Evolutionary conservation across 2,888 invertebrate genomes (phyloP), one percentile per base, ranked within the genome.

Genomic region (Barypeithes pellucidus): DNA sequence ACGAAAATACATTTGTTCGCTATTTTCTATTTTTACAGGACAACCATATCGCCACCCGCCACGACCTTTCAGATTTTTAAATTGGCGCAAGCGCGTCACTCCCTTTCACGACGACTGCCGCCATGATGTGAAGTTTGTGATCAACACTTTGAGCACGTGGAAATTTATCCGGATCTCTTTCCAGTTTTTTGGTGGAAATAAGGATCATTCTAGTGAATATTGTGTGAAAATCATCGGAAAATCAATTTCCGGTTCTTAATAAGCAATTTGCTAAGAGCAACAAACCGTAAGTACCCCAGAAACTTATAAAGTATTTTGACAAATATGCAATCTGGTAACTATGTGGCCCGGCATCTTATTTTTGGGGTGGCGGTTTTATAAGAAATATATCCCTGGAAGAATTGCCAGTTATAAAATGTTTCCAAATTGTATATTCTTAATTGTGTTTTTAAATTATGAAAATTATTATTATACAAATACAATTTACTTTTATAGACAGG

Each of bases 141-240:
- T 88, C 88, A 88, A 85, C 87, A 90, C 90, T 89, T 89, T 88
- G 89, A 90, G 91, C 91, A 91, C 91, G 91, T 91, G 91, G 90
- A 91, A 84, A 82, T 76, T 79, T 73, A 70, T 77, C 65, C 72
- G 47, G 70, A 57, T 71, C 76, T 73, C 73, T 76, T 72, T 72
- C 62, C 69, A 60, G 67, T 75, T 77, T 81, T 79, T 77, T 70
- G 73, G 63, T 67, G 67, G 72, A 69, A 76, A 75, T 77, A 76
- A 68, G 62, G 54, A 57, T 70, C 61, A 45, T 72, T 68, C 12
- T 45, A 57, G 77, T 77, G 75, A 67, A 73, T 75, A 67, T 77
- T 75, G 68, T 76, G 79, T 79, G 77, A 75, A 77, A 75, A 73
- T 59, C 45, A 41, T 29, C 65, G 63, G 43, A 62, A 68, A 72